Percentiles rank a stretch among this genome's conserved stretches.
These are phyloP conservation scores for Drosophila tanythrix DNA, from an alignment of 2,888 invertebrate genomes.

Conservation along the genomic window DNA sequence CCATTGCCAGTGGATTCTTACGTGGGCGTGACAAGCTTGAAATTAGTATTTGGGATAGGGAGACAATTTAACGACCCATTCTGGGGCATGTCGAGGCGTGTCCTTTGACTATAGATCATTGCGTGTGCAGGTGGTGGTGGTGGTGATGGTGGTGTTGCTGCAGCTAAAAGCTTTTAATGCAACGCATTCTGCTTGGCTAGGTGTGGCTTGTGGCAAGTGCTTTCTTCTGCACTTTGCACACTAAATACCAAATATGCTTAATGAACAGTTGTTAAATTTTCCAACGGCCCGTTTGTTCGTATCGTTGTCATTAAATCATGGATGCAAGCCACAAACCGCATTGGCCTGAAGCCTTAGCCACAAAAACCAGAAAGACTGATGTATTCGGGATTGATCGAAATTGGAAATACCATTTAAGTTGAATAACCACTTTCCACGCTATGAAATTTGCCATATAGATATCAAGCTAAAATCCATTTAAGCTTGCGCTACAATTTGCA, in stretches of 20 bases:
- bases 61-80: constrained; percentile 41
- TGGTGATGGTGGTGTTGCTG: constrained; percentile 7
- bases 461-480: neutral
- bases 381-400: neutral
- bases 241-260: constrained; percentile 43
- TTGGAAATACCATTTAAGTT: neutral
- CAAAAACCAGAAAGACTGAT: neutral
- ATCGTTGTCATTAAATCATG: constrained; percentile 29
- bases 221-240: neutral
- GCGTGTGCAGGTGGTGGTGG: constrained; percentile 37
- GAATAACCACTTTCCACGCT: neutral
- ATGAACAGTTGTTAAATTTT: constrained; percentile 35
- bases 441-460: neutral
- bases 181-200: constrained; percentile 27
- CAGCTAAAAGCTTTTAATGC: constrained; percentile 72
- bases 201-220: constrained; percentile 20
- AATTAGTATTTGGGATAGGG: constrained; percentile 48
- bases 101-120: constrained; percentile 41
- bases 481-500: neutral
- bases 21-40: constrained; percentile 56
- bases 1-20: constrained; percentile 27
- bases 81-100: constrained; percentile 27
- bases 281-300: constrained; percentile 10
- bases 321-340: constrained; percentile 8
- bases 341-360: constrained; percentile 8